Base-by-base conservation (phyloP, 2,888 invertebrate genomes). In the Chouioia cunea region DNA sequence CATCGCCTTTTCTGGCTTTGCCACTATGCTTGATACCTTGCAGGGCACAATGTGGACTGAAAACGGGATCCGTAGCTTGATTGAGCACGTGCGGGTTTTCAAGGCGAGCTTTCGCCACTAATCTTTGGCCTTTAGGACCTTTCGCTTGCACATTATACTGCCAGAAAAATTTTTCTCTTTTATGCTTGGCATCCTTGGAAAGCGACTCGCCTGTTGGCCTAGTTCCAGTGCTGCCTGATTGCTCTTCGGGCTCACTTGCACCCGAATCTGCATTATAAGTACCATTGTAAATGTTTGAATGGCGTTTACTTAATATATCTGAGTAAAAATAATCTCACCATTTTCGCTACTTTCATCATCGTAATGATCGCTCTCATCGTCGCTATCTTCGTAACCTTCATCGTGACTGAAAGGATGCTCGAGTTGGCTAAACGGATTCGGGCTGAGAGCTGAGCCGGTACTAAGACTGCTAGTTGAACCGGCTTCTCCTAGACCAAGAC, bases 141-240 rank as follows among this genome's bases (percentile, higher is more conserved):
- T 99, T 97, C 1, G 97, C 95, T 87, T 98, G 98, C 0, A 97
- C 96, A 88, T 99, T 99, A 86, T 99, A 99, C 85, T 98, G 98
- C 98, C 99, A 99, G 85, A 99, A 98, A 86, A 90, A 97, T 73
- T 93, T 90, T 81, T 96, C 96, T 78, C 92, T 94, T 85, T 94
- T 95, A n/a, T 80, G 81, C 68, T 81, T 81, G 27, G 23, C 68
- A 36, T 77, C 77, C 63, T 75, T 76, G 46, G 74, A 57, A 6
- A 53, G 62, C 12, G 79, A 76, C 36, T 83, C 88, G 85, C 81
- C 71, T 20, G 86, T 87, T 69, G 83, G 82, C 73, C 74, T 74
- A 20, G 74, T 74, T 12, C 81, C 88, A 67, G 73, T 76, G 65
- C 75, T 73, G 64, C 79, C 87, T 62, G 78, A 76, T 63, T 81